Conservation (phyloP, 1,140 invertebrate species). For the Drosophila insularis region DNA sequence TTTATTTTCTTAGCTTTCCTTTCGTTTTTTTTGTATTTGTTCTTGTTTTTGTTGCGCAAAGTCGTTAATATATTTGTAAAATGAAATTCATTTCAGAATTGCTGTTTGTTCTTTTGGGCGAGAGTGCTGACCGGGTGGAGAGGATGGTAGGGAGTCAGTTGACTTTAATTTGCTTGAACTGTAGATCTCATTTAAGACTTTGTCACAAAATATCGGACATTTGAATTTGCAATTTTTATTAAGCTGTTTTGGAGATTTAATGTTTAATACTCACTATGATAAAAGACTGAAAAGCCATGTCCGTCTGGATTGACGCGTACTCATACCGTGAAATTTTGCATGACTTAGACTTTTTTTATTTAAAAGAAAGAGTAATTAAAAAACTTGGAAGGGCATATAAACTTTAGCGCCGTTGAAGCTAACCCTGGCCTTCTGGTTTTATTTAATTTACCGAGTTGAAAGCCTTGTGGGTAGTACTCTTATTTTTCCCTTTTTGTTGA, state of each 20-base stretch:
- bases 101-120: constrained; percentile 62
- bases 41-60: constrained; percentile 60
- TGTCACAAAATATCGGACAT: neutral
- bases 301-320: too few species aligned
- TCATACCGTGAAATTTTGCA: too few species aligned
- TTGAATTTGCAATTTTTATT: neutral
- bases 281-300: too few species aligned
- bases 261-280: too few species aligned
- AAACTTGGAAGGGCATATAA: too few species aligned
- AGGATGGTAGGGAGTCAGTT: constrained; percentile 14
- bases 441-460: too few species aligned
- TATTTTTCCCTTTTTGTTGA: too few species aligned
- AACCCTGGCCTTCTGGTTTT: too few species aligned
- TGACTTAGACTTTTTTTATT: too few species aligned
- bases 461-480: too few species aligned
- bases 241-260: neutral
- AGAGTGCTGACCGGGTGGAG: neutral
- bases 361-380: too few species aligned
- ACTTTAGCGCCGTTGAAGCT: too few species aligned
- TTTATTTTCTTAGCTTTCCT: constrained; percentile 26
- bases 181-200: constrained; percentile 7
- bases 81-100: constrained; percentile 81
- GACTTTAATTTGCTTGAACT: constrained; percentile 23
- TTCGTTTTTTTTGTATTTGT: constrained; percentile 20
- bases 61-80: constrained; percentile 82